Evolutionary conservation across 2,113 vertebrate species (phyloP).

Genomic region (Mus spicilegus): DNA sequence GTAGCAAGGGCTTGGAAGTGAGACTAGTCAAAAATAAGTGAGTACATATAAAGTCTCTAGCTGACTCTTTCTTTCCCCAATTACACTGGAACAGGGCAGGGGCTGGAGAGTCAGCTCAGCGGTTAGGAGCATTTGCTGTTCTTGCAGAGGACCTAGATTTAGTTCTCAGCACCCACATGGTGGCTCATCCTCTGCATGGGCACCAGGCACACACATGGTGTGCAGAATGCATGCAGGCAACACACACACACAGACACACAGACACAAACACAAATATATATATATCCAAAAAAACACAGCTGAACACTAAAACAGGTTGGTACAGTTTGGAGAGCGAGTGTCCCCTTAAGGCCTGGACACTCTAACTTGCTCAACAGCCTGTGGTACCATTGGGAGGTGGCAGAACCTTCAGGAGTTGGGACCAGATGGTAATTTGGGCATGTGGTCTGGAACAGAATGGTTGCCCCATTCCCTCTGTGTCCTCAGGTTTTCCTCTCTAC

Average conservation of each 20-base stretch:
- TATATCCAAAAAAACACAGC: neutral
- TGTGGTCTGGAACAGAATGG: neutral
- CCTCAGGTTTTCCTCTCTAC: neutral
- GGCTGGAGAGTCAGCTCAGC: neutral
- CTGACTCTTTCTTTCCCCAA: neutral
- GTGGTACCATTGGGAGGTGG: neutral
- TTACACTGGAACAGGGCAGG: neutral
- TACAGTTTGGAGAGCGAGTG: neutral
- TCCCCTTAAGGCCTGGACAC: neutral
- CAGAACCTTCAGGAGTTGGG: neutral
- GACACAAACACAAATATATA: neutral
- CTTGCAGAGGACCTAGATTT: neutral
- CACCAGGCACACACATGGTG: neutral
- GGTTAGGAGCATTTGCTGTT: too few species aligned
- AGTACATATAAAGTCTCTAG: neutral
- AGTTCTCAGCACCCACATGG: neutral
- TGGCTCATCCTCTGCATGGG: neutral
- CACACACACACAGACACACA: neutral
- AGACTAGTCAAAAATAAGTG: neutral
- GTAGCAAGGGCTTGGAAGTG: neutral
- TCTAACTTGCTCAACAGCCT: neutral
- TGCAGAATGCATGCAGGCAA: neutral
- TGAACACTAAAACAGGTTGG: neutral
- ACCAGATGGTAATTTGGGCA: neutral
- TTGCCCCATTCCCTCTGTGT: neutral